Conservation (phyloP, 2,113 vertebrate genomes). For the Lycaon pictus region DNA sequence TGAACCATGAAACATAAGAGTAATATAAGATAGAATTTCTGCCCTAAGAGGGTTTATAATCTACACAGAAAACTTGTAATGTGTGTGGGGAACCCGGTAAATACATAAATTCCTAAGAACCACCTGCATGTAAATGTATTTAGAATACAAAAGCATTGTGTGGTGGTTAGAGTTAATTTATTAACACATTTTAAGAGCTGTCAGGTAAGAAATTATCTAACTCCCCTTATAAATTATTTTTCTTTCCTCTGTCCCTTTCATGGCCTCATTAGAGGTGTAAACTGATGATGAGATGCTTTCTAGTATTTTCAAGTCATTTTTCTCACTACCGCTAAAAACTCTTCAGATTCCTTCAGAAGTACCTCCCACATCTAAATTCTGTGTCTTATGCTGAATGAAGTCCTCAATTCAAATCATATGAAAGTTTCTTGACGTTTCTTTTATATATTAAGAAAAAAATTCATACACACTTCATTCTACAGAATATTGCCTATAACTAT, state of each 20-base stretch:
- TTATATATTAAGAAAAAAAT: constrained; percentile 18
- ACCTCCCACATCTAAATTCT: neutral
- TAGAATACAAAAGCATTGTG: neutral
- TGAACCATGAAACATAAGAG: neutral
- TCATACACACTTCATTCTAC: neutral
- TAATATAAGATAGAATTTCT: constrained; percentile 41
- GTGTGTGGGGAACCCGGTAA: neutral
- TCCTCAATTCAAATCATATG: constrained; percentile 31
- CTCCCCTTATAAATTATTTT: neutral
- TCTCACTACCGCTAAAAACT: neutral
- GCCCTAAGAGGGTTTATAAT: neutral
- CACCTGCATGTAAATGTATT: neutral
- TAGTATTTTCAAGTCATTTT: constrained; percentile 63
- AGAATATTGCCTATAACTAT: constrained; percentile 37
- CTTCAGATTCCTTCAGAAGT: constrained; percentile 25
- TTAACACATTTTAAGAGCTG: constrained; percentile 16
- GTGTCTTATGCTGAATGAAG: neutral
- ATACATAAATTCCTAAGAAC: neutral
- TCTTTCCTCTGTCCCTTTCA: neutral
- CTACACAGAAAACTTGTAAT: neutral
- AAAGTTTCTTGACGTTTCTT: constrained; percentile 63
- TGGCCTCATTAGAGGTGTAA: constrained; percentile 33
- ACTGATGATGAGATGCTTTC: constrained; percentile 31
- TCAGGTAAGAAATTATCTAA: constrained; percentile 32
- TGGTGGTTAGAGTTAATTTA: neutral